These are phyloP conservation scores for Benthochromis sp. DNA, from an alignment of 2,113 vertebrate genomes.

Conservation along the genomic window DNA sequence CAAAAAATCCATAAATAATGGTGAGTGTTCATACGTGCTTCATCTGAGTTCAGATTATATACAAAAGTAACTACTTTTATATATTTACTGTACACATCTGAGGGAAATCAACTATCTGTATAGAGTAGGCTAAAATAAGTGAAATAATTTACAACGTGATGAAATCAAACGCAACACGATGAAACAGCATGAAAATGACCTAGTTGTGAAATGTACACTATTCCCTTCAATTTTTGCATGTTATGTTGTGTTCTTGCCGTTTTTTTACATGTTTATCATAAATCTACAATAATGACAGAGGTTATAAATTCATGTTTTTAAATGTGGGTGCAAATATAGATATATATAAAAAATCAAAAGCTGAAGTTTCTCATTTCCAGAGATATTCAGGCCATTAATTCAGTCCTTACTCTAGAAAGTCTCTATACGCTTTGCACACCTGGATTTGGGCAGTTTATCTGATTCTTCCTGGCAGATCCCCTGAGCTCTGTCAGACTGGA, in stretches of 20 bases:
- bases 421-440: neutral
- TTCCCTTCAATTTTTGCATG: neutral
- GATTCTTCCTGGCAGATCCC: neutral
- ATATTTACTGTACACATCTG: neutral
- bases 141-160: neutral
- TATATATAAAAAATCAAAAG: neutral
- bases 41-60: neutral
- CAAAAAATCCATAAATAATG: neutral
- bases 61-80: neutral
- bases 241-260: neutral
- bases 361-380: neutral
- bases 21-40: neutral
- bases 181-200: neutral
- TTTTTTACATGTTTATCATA: neutral
- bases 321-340: neutral
- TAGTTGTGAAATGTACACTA: neutral
- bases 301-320: neutral
- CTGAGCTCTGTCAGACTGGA: neutral
- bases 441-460: neutral
- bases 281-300: neutral
- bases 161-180: neutral
- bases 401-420: neutral
- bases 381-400: neutral
- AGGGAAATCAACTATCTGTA: neutral
- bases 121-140: neutral